These are phyloP conservation scores for Mantis religiosa DNA, from an alignment of 2,888 invertebrate genomes.

Conservation along the genomic window DNA sequence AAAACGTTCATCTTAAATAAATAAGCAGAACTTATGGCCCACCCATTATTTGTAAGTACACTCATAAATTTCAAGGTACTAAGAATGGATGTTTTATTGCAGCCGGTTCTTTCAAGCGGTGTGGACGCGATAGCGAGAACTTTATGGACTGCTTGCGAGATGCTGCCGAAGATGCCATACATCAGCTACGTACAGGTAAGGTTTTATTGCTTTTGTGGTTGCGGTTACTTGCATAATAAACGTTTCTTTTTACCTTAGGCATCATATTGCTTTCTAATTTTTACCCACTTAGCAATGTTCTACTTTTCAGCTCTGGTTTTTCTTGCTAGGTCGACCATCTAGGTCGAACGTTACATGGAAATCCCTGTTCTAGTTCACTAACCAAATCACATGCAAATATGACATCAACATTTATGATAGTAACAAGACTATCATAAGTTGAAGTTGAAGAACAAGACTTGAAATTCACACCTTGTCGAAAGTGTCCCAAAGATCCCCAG, in stretches of 20 bases:
- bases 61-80: no score
- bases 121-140: background rate
- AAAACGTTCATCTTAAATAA: no score
- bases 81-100: background rate
- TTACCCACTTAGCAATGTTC: background rate
- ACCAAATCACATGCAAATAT: background rate
- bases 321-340: background rate
- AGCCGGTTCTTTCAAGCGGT: background rate
- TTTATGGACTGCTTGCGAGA: background rate
- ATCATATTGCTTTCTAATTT: background rate
- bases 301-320: background rate
- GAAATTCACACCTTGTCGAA: no score
- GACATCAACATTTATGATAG: no score
- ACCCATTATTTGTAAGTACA: no score
- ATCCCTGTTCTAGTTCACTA: background rate
- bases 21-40: no score
- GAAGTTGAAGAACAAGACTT: no score
- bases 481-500: no score
- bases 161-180: background rate
- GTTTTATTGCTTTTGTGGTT: background rate
- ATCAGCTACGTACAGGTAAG: background rate
- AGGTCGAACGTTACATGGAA: background rate
- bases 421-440: no score
- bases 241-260: background rate
- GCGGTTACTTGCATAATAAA: background rate